These are phyloP conservation scores for Pentalonia nigronervosa DNA, from an alignment of 1,140 invertebrate genomes.

Conservation along the genomic window DNA sequence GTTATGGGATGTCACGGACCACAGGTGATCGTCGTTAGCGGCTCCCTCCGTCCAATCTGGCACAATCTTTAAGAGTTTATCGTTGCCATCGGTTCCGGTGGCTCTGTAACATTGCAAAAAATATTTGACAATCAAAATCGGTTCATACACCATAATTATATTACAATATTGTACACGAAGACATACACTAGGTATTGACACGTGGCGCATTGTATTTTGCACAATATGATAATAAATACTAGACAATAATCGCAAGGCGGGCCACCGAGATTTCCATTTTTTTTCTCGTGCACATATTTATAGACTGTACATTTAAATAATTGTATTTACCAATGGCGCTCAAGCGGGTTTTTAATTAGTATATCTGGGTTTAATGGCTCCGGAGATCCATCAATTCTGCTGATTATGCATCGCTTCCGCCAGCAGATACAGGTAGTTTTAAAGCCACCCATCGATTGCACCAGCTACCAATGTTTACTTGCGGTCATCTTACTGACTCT, in stretches of 20 bases:
- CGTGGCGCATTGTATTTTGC: neutral
- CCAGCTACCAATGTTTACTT: neutral
- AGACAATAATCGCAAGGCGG: neutral
- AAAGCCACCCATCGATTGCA: neutral
- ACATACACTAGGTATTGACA: neutral
- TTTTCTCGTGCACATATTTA: neutral
- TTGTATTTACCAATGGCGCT: neutral
- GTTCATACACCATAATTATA: neutral
- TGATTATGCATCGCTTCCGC: no score
- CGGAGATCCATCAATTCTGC: neutral
- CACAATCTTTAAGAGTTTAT: conserved; percentile 66
- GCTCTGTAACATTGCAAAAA: neutral
- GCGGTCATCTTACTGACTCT: neutral
- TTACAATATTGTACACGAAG: neutral
- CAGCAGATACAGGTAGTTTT: neutral
- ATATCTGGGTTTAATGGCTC: neutral
- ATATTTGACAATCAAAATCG: neutral
- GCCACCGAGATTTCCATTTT: neutral
- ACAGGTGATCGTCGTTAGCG: conserved; percentile 85
- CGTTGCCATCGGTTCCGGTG: conserved; percentile 41
- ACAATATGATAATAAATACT: neutral
- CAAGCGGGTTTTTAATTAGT: neutral
- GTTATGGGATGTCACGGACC: conserved; percentile 84
- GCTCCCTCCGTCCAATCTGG: conserved; percentile 83
- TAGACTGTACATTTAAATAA: neutral